Conservation (phyloP, 2,888 invertebrate species). For the Tenthredo scrophulariae region DNA sequence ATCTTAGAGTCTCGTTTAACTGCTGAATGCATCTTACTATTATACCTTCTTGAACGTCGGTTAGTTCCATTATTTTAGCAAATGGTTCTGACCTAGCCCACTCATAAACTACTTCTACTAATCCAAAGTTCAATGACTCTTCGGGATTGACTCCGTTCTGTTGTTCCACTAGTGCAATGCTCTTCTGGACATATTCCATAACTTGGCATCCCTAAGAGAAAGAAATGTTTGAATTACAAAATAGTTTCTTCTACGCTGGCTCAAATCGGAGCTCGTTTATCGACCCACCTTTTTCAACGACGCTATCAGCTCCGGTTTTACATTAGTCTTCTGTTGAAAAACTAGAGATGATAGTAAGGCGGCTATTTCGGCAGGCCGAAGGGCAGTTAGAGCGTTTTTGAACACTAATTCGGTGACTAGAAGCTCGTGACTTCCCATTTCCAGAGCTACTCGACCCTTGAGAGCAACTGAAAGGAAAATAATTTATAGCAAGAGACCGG, state of each 20-base stretch:
- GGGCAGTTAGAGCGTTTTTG: conserved; percentile 91
- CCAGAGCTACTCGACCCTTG: conserved; percentile 92
- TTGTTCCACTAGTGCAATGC: conserved; percentile 85
- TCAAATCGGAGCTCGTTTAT: not conserved
- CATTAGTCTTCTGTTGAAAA: conserved; percentile 90
- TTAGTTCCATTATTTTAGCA: conserved; percentile 94
- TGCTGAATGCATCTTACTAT: conserved; percentile 98
- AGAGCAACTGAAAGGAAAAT: conserved; percentile 82
- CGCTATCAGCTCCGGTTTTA: conserved; percentile 81
- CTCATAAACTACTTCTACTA: conserved; percentile 96
- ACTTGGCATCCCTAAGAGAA: conserved; percentile 83
- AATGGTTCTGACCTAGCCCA: conserved; percentile 97
- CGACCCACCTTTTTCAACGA: conserved; percentile 80
- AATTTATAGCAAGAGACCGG: not conserved
- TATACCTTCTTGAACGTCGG: conserved; percentile 98
- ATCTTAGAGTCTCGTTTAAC: conserved; percentile 93
- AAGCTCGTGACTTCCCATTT: conserved; percentile 93
- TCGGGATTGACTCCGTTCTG: conserved; percentile 79
- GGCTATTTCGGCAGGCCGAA: conserved; percentile 95
- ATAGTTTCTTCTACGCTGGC: not conserved
- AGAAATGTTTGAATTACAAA: conserved; percentile 55
- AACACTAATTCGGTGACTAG: conserved; percentile 97
- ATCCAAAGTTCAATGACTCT: conserved; percentile 90
- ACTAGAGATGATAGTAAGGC: conserved; percentile 95
- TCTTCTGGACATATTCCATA: conserved; percentile 85